Evolutionary conservation across 2,888 invertebrate species (phyloP), one percentile per base, ranked within the genome.

Genomic region (Malthinus seriepunctatus): DNA sequence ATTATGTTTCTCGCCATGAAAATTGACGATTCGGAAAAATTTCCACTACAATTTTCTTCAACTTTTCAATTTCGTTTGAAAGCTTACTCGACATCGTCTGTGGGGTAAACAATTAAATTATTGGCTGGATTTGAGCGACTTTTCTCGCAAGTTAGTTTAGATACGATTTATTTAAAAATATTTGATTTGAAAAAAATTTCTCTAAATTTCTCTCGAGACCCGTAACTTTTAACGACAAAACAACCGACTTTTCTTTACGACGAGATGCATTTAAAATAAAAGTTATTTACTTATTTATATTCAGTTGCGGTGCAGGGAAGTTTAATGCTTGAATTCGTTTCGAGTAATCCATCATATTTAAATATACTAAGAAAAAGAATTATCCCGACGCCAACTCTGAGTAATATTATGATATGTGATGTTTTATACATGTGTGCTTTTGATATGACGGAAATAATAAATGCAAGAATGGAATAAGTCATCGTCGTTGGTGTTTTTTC

Each of bases 321-420:
- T 63, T 64, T 62, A 61, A 63, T 62, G 55, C 64, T 67, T 58
- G 66, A 67, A 68, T 71, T 67, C 71, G 69, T 70, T 60, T 64
- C 61, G 57, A 61, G 66, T 69, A 67, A 73, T 73, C 71, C 69
- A 70, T 73, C 73, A 73, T 71, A 66, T 71, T 70, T 69, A 67
- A 70, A 68, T 63, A 66, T 63, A 67, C 64, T 63, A 65, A 63
- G 67, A 66, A 68, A 23, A 71, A 69, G 70, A 68, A 71, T 72
- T 70, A 70, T 71, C 70, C 70, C 56, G 69, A 67, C 69, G 65
- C 66, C 67, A 62, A 69, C 67, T 57, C 35, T 60, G 58, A 52
- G 51, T 58, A 56, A 57, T 56, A 59, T 56, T 51, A 49, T 46
- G 51, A 51, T 31, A 34, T 44, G 50, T 63, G 58, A 62, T 65